phyloP scores from a whole-genome alignment of 2,113 vertebrate species.

The Dicaeum eximium region DNA sequence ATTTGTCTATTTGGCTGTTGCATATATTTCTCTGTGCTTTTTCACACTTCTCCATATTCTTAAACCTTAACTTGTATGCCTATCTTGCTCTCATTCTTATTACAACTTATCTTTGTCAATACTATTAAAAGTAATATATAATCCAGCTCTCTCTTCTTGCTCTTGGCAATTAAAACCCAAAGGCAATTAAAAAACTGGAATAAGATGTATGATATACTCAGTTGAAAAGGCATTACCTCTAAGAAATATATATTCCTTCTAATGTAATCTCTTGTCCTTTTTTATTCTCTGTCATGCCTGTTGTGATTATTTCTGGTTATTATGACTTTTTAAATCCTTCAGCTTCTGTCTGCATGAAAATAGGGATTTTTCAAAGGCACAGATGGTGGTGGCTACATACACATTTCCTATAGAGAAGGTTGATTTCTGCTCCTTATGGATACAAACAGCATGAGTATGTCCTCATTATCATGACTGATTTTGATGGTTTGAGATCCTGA shows the following conservation, averaged over 20 bases:
- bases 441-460: background rate
- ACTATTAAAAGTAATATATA: background rate
- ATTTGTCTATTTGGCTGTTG: background rate
- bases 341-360: background rate
- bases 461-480: background rate
- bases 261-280: background rate
- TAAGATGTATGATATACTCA: background rate
- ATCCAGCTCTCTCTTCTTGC: background rate
- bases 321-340: background rate
- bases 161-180: background rate
- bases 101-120: background rate
- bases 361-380: background rate
- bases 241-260: background rate
- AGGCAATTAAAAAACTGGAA: background rate
- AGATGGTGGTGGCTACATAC: background rate
- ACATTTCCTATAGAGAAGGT: background rate
- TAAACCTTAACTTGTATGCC: background rate
- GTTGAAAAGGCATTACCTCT: background rate
- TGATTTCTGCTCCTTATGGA: background rate
- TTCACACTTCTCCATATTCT: background rate
- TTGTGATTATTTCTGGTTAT: background rate
- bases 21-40: background rate
- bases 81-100: background rate
- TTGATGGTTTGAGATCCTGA: background rate
- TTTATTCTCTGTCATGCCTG: background rate